These are phyloP conservation scores for Myripristis murdjan DNA, from an alignment of 2,797 vertebrate species.

Conservation along the genomic window DNA sequence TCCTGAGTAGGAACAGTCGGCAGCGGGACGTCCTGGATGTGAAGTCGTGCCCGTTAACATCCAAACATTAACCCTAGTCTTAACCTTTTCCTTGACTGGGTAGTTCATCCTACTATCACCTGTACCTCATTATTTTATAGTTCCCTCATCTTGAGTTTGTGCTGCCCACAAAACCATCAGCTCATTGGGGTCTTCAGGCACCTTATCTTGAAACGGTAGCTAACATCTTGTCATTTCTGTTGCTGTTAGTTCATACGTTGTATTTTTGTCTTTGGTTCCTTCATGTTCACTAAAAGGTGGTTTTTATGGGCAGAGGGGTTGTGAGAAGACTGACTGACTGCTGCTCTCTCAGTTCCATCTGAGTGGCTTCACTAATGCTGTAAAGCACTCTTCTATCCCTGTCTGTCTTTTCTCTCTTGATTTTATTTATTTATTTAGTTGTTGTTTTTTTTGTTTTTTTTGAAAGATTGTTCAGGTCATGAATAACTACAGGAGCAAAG, in stretches of 20 bases:
- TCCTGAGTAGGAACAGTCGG: too few species aligned
- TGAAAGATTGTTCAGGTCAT: background rate
- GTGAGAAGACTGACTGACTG: background rate
- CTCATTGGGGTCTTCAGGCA: too few species aligned
- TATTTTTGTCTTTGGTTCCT: background rate
- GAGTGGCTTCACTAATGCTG: slow-evolving; percentile 13
- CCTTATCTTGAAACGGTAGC: too few species aligned
- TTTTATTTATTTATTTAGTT: too few species aligned
- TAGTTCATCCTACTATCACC: too few species aligned
- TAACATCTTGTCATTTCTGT: background rate
- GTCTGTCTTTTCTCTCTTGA: too few species aligned
- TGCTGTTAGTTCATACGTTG: background rate
- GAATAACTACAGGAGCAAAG: background rate
- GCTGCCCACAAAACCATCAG: too few species aligned
- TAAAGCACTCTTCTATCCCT: slow-evolving; percentile 4
- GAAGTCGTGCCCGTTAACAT: too few species aligned
- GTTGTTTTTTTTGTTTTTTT: background rate
- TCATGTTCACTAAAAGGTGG: slow-evolving; percentile 13
- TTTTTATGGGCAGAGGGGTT: background rate
- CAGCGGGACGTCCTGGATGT: too few species aligned
- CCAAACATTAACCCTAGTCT: too few species aligned
- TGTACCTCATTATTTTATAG: background rate
- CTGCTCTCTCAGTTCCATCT: background rate
- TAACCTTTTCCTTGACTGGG: too few species aligned
- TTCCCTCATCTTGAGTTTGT: too few species aligned